These are phyloP conservation scores for Bufo bufo DNA, from an alignment of 2,113 vertebrate genomes.

Conservation along the genomic window DNA sequence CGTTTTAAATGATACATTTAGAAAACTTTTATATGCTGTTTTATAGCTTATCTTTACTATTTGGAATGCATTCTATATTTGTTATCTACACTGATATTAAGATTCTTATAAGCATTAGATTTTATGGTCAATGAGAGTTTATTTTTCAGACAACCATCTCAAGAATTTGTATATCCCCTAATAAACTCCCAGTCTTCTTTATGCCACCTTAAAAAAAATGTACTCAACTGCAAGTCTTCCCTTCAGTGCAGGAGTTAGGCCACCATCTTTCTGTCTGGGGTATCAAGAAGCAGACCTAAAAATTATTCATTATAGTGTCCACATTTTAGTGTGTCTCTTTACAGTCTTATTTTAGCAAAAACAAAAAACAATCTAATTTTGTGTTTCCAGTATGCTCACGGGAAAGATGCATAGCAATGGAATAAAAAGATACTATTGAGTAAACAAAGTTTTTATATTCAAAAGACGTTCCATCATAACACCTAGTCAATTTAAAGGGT, in stretches of 20 bases:
- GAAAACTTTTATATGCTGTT: conserved; percentile 9
- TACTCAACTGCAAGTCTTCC: too few species aligned
- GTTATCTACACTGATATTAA: background rate
- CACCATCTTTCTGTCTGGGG: background rate
- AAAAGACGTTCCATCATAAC: background rate
- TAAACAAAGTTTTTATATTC: background rate
- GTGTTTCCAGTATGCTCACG: background rate
- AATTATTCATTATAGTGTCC: too few species aligned
- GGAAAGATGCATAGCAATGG: background rate
- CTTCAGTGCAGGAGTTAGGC: background rate
- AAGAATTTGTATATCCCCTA: background rate
- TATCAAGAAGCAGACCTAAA: background rate
- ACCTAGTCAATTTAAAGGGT: background rate
- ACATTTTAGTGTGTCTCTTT: too few species aligned
- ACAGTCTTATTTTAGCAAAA: too few species aligned
- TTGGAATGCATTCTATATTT: background rate
- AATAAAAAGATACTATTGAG: background rate
- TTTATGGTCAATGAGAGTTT: background rate
- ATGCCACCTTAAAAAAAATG: background rate
- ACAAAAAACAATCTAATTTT: background rate
- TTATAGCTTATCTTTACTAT: background rate
- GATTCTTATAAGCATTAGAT: background rate
- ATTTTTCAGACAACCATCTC: background rate
- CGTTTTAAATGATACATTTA: background rate
- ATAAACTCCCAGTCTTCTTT: background rate